Conservation (phyloP, 2,797 vertebrate species). For the Cheirogaleus major region DNA sequence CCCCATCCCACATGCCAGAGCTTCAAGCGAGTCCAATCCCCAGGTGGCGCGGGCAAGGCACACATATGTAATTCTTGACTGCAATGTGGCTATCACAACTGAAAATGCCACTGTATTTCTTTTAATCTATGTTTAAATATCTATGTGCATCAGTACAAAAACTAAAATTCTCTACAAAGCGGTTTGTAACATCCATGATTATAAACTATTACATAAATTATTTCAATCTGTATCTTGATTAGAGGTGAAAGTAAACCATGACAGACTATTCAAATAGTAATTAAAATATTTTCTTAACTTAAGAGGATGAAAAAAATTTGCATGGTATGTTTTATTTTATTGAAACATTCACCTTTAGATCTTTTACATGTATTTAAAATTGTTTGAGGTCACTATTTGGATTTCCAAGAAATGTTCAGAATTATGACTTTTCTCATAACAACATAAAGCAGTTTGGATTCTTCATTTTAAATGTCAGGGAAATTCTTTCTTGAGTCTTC, state of each 20-base stretch:
- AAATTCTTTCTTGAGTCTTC: conserved; percentile 55
- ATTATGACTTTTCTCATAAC: background rate
- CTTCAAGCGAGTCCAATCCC: too few relatives aligned
- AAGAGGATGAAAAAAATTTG: background rate
- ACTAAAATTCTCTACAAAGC: background rate
- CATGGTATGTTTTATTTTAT: background rate
- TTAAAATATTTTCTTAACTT: background rate
- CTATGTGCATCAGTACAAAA: background rate
- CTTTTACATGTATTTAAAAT: background rate
- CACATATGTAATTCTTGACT: too few relatives aligned
- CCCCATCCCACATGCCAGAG: too few relatives aligned
- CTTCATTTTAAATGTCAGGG: conserved; percentile 56
- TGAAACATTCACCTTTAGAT: background rate
- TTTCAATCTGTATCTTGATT: background rate
- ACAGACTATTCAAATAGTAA: background rate
- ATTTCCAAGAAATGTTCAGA: conserved; percentile 14
- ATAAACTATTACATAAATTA: background rate
- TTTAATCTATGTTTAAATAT: background rate
- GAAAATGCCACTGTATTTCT: background rate
- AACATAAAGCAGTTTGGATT: conserved; percentile 17
- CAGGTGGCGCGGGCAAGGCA: too few relatives aligned
- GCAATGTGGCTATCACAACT: background rate
- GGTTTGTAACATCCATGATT: background rate
- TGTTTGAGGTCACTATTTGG: background rate
- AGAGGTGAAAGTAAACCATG: background rate